Evolutionary conservation across 2,113 vertebrate genomes (phyloP), one percentile per base, ranked within the genome.

Genomic region (Chloroceryle aenea): DNA sequence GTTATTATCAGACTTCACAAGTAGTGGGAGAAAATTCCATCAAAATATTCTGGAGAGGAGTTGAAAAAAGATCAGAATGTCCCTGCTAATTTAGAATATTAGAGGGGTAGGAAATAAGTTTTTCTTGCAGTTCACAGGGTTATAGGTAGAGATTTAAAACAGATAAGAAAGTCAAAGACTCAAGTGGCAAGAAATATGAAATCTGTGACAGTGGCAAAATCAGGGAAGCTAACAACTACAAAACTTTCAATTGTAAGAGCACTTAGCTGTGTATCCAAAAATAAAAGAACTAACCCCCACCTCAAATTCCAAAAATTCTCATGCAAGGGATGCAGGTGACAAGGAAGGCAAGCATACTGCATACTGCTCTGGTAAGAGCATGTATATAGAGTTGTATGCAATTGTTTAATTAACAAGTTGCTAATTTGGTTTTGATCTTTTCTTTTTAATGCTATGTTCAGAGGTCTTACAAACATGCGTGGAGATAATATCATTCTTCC

Each of bases 361-460:
- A 29, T 68, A 12, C 9, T 56, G 12, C 23, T 85, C 20, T 34
- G 36, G 15, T 59, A 75, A 14, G n/a, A 85, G 40, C 0, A 0
- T 53, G 26, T 53, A 29, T 53, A 53, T 16, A 53, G 25, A 53
- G 26, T 27, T 53, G 23, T 64, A 85, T 45, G n/a, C 43, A 59
- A 15, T 47, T 82, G 17, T 67, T 75, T 56, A 53, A 12, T 59
- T 87, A 83, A 67, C 15, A 71, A 59, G 25, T 76, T 85, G 18
- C 43, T 90, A 82, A 79, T 69, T 82, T 82, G 43, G 1, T 72
- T 93, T 89, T 84, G 27, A 22, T 66, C 45, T 93, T 82, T 61
- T 87, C 50, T 81, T 71, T 21, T 61, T 89, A 38, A 36, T 84
- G 32, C 15, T 91, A 25, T 55, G 19, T 85, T 79, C 47, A 64